These are phyloP conservation scores for Zingel zingel DNA, from an alignment of 2,113 vertebrate genomes.

Conservation along the genomic window DNA sequence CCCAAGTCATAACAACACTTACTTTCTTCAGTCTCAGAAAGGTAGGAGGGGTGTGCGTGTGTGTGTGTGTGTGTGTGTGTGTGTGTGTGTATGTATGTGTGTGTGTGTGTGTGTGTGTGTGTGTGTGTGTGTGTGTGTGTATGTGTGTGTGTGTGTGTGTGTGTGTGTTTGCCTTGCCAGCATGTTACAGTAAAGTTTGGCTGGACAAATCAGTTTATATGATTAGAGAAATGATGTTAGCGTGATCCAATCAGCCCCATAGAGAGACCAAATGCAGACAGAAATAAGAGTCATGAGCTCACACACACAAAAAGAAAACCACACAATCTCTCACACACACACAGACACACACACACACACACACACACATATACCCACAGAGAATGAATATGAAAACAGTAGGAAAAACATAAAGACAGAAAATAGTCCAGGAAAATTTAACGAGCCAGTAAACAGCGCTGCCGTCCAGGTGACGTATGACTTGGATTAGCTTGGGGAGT, in stretches of 20 bases:
- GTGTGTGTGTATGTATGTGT: background rate
- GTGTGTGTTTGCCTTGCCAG: background rate
- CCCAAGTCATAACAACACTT: conserved; percentile 19
- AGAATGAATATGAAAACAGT: background rate
- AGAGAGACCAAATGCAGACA: conserved; percentile 14
- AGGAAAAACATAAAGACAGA: conserved; percentile 8
- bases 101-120: background rate
- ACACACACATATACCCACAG: background rate
- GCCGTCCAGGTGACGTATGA: conserved; percentile 54
- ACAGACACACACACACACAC: background rate
- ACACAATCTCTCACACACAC: background rate
- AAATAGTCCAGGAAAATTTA: conserved; percentile 39
- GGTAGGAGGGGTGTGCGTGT: background rate
- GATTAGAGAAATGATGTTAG: conserved; percentile 74
- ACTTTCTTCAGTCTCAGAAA: conserved; percentile 18
- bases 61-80: background rate
- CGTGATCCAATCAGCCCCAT: conserved; percentile 66
- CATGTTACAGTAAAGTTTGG: conserved; percentile 34
- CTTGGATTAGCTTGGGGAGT: conserved; percentile 57
- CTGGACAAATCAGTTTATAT: conserved; percentile 55
- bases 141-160: background rate
- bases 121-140: background rate
- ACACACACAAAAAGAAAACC: background rate
- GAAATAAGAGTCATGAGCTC: conserved; percentile 25
- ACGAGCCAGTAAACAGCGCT: conserved; percentile 24